Evolutionary conservation across 2,888 invertebrate genomes (phyloP).

Genomic region (Chaetogeoica ovagalla): DNA sequence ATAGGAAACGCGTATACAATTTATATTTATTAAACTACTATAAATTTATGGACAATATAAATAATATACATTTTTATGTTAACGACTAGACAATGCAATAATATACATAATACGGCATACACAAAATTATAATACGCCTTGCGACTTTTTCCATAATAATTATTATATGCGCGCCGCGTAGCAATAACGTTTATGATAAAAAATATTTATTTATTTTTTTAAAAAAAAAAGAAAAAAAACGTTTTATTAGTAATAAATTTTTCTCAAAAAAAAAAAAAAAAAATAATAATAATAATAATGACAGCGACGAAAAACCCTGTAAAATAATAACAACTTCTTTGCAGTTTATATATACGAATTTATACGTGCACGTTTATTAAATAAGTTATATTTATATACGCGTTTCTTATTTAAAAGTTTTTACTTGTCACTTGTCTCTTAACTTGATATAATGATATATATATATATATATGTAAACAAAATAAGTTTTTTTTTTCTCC

Average conservation of each 20-base stretch:
- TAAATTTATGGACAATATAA: no score
- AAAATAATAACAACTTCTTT: constrained; percentile 30
- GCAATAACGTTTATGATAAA: background rate
- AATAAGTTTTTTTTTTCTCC: constrained; percentile 6
- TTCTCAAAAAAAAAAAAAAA: no score
- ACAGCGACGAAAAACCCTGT: background rate
- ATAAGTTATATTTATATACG: background rate
- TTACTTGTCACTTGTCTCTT: constrained; percentile 25
- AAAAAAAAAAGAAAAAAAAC: background rate
- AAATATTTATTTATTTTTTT: constrained; percentile 17
- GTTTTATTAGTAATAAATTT: constrained; percentile 5
- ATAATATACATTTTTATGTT: no score
- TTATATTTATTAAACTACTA: no score
- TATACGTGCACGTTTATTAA: background rate
- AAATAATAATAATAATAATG: background rate
- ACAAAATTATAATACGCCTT: no score
- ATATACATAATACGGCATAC: no score
- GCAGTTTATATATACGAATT: constrained; percentile 7
- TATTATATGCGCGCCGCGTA: background rate
- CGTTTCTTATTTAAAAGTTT: constrained; percentile 31
- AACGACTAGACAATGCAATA: background rate
- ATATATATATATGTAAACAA: background rate
- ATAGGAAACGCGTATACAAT: no score
- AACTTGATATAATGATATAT: constrained; percentile 28
- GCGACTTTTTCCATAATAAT: background rate